Conservation (phyloP, 2,888 invertebrate genomes). For the Elmis aenea region DNA sequence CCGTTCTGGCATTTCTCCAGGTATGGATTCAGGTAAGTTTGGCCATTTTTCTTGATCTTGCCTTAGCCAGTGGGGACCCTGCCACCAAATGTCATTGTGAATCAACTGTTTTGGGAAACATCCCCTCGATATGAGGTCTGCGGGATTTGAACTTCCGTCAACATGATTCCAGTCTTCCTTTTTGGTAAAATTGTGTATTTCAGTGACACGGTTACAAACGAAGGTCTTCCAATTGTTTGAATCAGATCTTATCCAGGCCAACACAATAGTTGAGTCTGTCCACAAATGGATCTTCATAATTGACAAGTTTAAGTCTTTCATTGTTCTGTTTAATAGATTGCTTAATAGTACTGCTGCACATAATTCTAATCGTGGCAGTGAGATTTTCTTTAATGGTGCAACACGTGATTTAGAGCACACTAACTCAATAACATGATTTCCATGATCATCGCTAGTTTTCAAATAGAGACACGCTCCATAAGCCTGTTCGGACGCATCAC, state of each 20-base stretch:
- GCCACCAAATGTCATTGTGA: constrained; percentile 1
- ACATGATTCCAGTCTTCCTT: constrained; percentile 27
- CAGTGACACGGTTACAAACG: constrained; percentile 23
- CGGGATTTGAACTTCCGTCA: constrained; percentile 26
- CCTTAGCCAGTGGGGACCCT: constrained; percentile 3
- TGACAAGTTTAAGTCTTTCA: constrained; percentile 5
- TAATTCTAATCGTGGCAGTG: constrained; percentile 28
- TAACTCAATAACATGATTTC: constrained; percentile 11
- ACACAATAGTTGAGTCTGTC: constrained; percentile 27
- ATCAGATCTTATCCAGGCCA: constrained; percentile 24
- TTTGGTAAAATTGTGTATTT: constrained; percentile 19
- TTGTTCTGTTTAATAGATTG: constrained; percentile 9
- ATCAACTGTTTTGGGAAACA: not conserved
- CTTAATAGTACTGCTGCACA: constrained; percentile 25
- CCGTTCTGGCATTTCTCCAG: not conserved
- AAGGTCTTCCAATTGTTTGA: constrained; percentile 23
- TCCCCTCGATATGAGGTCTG: constrained; percentile 30
- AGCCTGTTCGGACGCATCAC: constrained; percentile 22
- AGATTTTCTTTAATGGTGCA: constrained; percentile 27
- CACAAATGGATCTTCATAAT: constrained; percentile 16
- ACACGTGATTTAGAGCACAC: constrained; percentile 30
- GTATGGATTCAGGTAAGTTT: too few species aligned
- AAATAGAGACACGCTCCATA: constrained; percentile 26
- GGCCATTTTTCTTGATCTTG: constrained; percentile 9
- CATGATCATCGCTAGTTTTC: constrained; percentile 9